phyloP scores from a whole-genome alignment of 2,797 vertebrate species.

The Phrynocephalus guinanensis region DNA sequence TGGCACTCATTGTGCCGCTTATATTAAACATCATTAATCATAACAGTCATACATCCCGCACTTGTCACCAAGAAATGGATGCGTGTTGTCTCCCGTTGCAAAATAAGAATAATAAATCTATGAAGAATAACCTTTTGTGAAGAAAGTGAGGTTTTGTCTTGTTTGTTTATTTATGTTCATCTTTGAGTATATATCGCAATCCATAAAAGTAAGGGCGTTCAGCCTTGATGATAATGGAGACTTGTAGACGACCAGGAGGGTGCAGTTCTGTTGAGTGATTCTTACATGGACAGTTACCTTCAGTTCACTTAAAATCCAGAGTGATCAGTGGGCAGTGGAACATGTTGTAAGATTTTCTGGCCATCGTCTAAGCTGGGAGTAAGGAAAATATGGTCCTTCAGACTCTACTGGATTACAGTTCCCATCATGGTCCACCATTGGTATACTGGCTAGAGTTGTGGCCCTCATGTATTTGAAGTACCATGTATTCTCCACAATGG shows the following conservation, averaged over 20 bases:
- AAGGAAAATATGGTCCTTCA: not conserved
- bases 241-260: not conserved
- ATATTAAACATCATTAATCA: conserved; percentile 54
- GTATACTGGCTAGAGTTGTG: not conserved
- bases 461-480: not conserved
- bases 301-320: not conserved
- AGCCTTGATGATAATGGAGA: not conserved
- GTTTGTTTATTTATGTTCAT: conserved; percentile 31
- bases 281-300: not conserved
- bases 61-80: conserved; percentile 22
- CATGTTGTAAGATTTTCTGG: not conserved
- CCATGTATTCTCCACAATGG: not conserved
- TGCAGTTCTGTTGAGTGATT: conserved; percentile 16
- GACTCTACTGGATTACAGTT: not conserved
- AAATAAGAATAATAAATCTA: conserved; percentile 37
- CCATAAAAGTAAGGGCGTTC: not conserved
- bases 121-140: conserved; percentile 42
- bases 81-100: conserved; percentile 40
- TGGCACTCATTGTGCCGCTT: conserved; percentile 1
- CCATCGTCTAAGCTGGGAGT: not conserved
- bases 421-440: no score
- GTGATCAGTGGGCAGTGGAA: not conserved
- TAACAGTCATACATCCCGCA: not conserved
- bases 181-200: not conserved
- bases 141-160: not conserved